Base-by-base conservation (phyloP, 2,888 invertebrate genomes). In the Dichetophora obliterata region DNA sequence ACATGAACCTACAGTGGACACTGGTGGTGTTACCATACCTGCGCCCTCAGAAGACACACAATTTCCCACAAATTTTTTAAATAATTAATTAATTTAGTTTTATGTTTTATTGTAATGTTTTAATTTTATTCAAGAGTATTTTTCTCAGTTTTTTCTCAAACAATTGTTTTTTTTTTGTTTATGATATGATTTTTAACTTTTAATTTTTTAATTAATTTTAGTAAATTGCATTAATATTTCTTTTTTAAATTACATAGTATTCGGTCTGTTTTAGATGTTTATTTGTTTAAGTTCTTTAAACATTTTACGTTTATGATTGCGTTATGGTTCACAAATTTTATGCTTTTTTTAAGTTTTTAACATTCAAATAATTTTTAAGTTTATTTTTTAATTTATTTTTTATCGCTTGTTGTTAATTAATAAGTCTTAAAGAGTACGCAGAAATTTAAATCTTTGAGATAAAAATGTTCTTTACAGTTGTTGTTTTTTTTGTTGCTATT, bases 21-120 rank as follows among this genome's bases (percentile, higher is more conserved):
- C 88, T 2, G 88, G 88, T 16, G 88, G 88, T 3, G 88, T 89
- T 0, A 89, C 88, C 3, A 89, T 89, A 81, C 88, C 88, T 1
- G 88, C 88, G 9, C 86, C 86, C 59, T 86, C 88, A 0, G 88
- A 88, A 74, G 88, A 88, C 65, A 87, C 88, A 9, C 88, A 88
- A 76, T 88, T 88, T 81, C 88, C 88, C 16, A 86, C 84, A n/a
- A n/a, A n/a, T 1, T 86, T 84, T 80, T 83, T 86, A 61, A 85
- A 83, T 76, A 83, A 82, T 75, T 85, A 65, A 22, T 31, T 52
- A 3, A 9, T 74, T 54, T 54, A 14, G 5, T 50, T 61, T 34
- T 70, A 75, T 77, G 59, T 37, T 69, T 68, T 76, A 78, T 78
- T 79, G 78, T 80, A 78, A 82, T 78, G 80, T 78, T 82, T 78